Evolutionary conservation across 2,888 invertebrate genomes (phyloP), one percentile per base, ranked within the genome.

Genomic region (Orthonychiurus folsomi): DNA sequence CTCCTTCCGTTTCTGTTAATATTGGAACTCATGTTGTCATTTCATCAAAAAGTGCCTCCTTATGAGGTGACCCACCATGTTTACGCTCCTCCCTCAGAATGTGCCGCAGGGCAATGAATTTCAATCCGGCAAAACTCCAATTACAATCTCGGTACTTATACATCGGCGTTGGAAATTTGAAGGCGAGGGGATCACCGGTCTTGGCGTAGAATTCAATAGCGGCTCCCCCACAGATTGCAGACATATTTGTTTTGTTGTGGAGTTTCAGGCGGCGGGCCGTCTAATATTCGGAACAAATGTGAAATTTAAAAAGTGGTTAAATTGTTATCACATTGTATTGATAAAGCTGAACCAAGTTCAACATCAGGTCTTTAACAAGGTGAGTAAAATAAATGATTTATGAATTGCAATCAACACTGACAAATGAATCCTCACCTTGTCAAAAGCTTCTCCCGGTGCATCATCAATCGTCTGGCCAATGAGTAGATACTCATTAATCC

Each of bases 391-490:
- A n/a, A n/a, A n/a, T n/a, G n/a, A n/a, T n/a, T n/a, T n/a, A n/a
- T n/a, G n/a, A n/a, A n/a, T n/a, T n/a, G n/a, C n/a, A n/a, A n/a
- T 56, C 27, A 56, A 60, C 3, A 26, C 2, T 55, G 1, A 37
- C 9, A 9, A 3, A 23, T 56, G 5, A 23, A 5, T 56, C 15
- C 54, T 71, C 75, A 89, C 91, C 80, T 96, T 96, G 76, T 97
- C 96, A 73, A 93, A 85, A 1, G 88, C 84, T 80, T 96, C 94
- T 20, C 97, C 97, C 5, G 95, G 94, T 5, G 95, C 86, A 80
- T 89, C 88, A 77, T 95, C 93, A 23, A 86, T 73, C 50, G 83
- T 81, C 72, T 85, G 81, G 0, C 96, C 96, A 37, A 97, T 81
- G 60, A 93, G 78, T 53, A 85, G 75, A 78, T 93, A 94, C 58